Conservation (phyloP, 2,113 vertebrate genomes). For the Hemiprocne comata region DNA sequence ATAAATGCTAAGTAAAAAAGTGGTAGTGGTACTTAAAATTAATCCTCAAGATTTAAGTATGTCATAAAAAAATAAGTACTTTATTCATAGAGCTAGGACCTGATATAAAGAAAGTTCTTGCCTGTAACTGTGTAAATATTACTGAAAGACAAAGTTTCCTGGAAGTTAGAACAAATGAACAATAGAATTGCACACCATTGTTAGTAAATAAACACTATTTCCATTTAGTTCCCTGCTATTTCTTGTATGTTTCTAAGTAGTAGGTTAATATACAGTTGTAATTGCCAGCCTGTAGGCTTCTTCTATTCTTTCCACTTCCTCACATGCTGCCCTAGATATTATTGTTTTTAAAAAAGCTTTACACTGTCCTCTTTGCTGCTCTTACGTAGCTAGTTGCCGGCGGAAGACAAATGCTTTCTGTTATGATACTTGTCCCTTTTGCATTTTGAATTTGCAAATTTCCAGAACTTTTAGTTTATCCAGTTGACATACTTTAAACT, state of each 20-base stretch:
- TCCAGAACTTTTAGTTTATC: slow-evolving; percentile 7
- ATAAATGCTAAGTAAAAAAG: neutral
- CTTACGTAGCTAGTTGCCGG: neutral
- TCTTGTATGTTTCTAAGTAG: neutral
- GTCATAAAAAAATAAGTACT: neutral
- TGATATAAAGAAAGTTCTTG: neutral
- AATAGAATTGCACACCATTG: neutral
- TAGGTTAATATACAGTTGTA: neutral
- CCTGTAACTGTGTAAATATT: neutral
- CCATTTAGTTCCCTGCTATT: neutral
- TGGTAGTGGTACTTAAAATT: neutral
- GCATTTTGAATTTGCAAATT: slow-evolving; percentile 32
- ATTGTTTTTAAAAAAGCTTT: neutral
- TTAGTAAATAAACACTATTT: neutral
- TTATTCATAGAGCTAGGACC: neutral
- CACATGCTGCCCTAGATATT: neutral
- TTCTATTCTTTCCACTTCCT: neutral
- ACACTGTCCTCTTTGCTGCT: neutral
- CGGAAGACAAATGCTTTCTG: slow-evolving; percentile 41
- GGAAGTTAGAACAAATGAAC: neutral
- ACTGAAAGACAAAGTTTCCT: neutral
- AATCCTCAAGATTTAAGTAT: neutral
- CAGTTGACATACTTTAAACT: slow-evolving; percentile 8
- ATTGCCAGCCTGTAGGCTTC: neutral
- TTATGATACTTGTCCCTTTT: slow-evolving; percentile 41